Evolutionary conservation across 1,140 invertebrate genomes (phyloP).

Genomic region (Dolichoris vasculosae): DNA sequence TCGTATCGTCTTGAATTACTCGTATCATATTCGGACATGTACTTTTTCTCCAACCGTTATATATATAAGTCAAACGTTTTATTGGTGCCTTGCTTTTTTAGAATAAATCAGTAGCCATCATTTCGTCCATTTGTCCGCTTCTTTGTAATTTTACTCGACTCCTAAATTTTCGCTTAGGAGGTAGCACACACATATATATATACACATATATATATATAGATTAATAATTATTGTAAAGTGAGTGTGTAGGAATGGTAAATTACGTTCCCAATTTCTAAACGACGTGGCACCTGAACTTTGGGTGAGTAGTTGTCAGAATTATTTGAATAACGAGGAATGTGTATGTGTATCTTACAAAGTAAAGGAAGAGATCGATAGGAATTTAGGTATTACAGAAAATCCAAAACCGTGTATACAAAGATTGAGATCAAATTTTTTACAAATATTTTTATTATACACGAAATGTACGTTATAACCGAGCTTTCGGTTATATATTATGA

Average conservation of each 20-base stretch:
- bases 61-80: not conserved
- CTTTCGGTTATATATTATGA: too few relatives aligned
- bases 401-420: too few relatives aligned
- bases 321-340: not conserved
- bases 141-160: not conserved
- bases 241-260: not conserved
- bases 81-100: not conserved
- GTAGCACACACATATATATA: not conserved
- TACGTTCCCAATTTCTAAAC: not conserved
- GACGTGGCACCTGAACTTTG: too few relatives aligned
- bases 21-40: not conserved
- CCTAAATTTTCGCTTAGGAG: not conserved
- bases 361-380: not conserved
- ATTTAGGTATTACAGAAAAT: too few relatives aligned
- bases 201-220: too few relatives aligned
- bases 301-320: not conserved
- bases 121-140: not conserved
- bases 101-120: not conserved
- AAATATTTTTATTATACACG: too few relatives aligned
- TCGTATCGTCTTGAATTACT: not conserved
- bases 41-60: not conserved
- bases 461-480: too few relatives aligned
- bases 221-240: not conserved
- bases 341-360: not conserved
- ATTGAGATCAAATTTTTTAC: too few relatives aligned